Evolutionary conservation across 2,113 vertebrate species (phyloP), one percentile per base, ranked within the genome.

Genomic region (Cebidichthys violaceus): DNA sequence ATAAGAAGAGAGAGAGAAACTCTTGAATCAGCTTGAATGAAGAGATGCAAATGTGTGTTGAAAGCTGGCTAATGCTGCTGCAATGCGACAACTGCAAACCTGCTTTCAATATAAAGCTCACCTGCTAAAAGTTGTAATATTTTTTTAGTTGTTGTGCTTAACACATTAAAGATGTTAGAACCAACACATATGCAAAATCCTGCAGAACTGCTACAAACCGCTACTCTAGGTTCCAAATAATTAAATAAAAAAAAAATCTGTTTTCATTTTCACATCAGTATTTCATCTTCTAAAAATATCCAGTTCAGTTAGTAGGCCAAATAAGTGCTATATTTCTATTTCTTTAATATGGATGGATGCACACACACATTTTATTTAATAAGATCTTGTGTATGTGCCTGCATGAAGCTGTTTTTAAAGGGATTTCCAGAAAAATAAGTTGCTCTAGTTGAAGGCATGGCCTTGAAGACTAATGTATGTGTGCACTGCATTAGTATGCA

Each of bases 241-340:
- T 73, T 13, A 50, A 64, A 73, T 73, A 2, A 20, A 62, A 68
- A 22, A 29, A 65, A 72, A 43, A 71, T 61, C 50, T 7, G 52
- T 82, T 72, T 71, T 1, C 31, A 64, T 50, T 73, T 81, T 72
- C 11, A 41, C 22, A 74, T 71, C 17, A 24, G 9, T 52, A 41
- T 74, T 64, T 75, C 4, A 61, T 65, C 57, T 13, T 59, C 5
- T 50, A 69, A 60, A 75, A 65, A 67, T 29, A 27, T 57, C 43
- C 54, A 75, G 78, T 61, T 85, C 33, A 59, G 45, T 76, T 73
- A 78, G 70, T 67, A 24, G 31, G 37, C 47, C 79, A 80, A 86
- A 90, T 76, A 57, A 80, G 52, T 85, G 17, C 18, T 33, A 79
- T 70, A 73, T 70, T 85, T 89, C 71, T 50, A 74, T 85, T 88